These are phyloP conservation scores for Microcebus ravelobensis DNA, from an alignment of 2,113 vertebrate genomes.

Conservation along the genomic window DNA sequence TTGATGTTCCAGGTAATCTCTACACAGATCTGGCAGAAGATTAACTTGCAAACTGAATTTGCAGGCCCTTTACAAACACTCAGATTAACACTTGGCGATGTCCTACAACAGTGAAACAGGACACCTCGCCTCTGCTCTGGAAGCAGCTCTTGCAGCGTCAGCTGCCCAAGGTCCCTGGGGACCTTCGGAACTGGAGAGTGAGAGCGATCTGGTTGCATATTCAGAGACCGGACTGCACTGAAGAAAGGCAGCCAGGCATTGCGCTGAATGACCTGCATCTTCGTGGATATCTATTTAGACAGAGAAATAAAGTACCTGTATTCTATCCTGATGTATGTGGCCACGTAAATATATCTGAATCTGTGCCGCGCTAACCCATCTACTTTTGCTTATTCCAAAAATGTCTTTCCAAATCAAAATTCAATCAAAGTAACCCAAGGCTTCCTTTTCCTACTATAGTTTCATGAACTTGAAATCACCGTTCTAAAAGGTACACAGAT, in stretches of 20 bases:
- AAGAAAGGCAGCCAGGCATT: background rate
- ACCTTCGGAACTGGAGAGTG: background rate
- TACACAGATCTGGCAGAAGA: background rate
- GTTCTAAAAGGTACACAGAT: background rate
- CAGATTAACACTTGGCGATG: background rate
- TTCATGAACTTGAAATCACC: background rate
- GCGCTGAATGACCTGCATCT: background rate
- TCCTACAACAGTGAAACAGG: background rate
- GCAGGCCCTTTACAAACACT: background rate
- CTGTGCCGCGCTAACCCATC: background rate
- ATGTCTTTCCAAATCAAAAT: background rate
- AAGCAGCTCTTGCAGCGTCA: background rate
- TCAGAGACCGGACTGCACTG: background rate
- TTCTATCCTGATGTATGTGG: background rate
- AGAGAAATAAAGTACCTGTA: background rate
- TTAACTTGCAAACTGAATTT: conserved; percentile 2
- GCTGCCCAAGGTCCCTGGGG: background rate
- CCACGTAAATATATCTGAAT: background rate
- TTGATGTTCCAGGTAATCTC: background rate
- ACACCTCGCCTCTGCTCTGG: background rate
- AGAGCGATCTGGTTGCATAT: background rate
- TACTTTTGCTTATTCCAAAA: background rate
- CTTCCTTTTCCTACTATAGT: background rate
- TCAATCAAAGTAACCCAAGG: background rate
- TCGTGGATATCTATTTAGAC: background rate